Percentiles rank a stretch among this genome's conserved stretches.
phyloP scores from a whole-genome alignment of 2,888 invertebrate species.

The Ornithoptera priamus region DNA sequence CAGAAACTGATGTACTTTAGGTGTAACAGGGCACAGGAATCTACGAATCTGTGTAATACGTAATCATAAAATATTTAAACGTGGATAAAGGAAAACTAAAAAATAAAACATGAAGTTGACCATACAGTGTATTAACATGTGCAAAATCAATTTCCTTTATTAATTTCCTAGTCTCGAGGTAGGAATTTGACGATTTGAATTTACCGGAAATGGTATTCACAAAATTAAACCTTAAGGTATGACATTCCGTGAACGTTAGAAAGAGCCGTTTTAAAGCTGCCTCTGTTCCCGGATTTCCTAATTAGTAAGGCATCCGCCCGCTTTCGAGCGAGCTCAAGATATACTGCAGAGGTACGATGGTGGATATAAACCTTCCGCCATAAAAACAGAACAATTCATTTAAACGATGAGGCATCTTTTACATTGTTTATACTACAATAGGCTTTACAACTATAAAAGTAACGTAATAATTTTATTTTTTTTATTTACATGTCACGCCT shows the following conservation, averaged over 20 bases:
- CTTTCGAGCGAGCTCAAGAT: conserved; percentile 3
- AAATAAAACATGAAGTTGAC: no score
- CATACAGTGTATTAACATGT: no score
- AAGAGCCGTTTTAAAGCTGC: background rate
- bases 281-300: conserved; percentile 23
- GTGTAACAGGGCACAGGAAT: no score
- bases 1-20: no score
- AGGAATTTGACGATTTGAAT: background rate
- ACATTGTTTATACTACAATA: background rate
- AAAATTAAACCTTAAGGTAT: background rate
- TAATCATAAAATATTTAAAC: no score
- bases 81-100: no score
- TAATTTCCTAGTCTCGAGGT: no score
- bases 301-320: conserved; percentile 21
- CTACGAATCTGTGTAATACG: no score
- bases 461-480: background rate
- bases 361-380: conserved; percentile 12
- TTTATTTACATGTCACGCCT: no score
- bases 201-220: background rate
- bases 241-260: conserved; percentile 8
- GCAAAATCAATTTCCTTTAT: no score
- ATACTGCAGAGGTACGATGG: conserved; percentile 2
- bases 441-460: background rate
- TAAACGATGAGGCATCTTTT: conserved; percentile 1
- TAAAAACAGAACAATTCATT: conserved; percentile 13